phyloP scores from a whole-genome alignment of 2,113 vertebrate species.

The Microcebus lehilahytsara region DNA sequence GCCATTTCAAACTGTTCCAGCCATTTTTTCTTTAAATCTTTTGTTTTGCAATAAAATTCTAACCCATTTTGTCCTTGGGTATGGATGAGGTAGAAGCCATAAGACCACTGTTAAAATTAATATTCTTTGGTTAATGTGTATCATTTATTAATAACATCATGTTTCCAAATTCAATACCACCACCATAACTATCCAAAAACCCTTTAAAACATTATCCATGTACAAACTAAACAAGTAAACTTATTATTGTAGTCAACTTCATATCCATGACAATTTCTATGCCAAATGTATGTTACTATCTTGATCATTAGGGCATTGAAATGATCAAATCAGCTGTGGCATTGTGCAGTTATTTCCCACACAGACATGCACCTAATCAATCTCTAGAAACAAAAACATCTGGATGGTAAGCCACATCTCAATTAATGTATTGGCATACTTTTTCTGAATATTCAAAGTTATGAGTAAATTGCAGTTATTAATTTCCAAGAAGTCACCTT shows the following conservation, averaged over 20 bases:
- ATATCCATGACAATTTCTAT: background rate
- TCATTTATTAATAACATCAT: background rate
- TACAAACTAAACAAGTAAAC: background rate
- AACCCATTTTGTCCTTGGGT: conserved; percentile 96
- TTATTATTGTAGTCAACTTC: background rate
- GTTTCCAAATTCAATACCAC: background rate
- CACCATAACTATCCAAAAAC: background rate
- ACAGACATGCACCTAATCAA: background rate
- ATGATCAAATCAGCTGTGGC: background rate
- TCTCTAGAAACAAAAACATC: conserved; percentile 1
- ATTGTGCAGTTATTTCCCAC: background rate
- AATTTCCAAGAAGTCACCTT: conserved; percentile 86
- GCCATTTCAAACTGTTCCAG: conserved; percentile 99
- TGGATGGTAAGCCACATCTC: background rate
- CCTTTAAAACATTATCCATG: background rate
- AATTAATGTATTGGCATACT: background rate
- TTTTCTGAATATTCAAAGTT: background rate
- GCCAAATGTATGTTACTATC: background rate
- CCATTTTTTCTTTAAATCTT: conserved; percentile 99
- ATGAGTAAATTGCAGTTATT: background rate
- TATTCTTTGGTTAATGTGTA: conserved; percentile 49
- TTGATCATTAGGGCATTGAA: background rate
- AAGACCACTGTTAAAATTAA: conserved; percentile 92
- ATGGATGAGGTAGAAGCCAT: conserved; percentile 99
- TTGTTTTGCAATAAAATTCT: conserved; percentile 99